These are phyloP conservation scores for Poecilus cupreus DNA, from an alignment of 2,888 invertebrate species.

Conservation along the genomic window DNA sequence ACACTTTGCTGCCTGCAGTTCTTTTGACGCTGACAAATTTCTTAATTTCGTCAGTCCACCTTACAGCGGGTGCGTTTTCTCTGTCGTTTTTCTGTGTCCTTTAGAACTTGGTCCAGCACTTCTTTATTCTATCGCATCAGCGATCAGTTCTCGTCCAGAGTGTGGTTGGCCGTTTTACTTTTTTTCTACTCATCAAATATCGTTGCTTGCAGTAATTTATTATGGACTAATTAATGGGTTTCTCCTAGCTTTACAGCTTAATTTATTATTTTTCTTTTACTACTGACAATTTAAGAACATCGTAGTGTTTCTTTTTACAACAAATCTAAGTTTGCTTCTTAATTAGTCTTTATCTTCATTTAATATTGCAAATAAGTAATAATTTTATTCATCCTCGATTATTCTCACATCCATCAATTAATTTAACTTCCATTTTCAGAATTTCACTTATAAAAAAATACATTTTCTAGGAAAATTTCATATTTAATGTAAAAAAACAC, in stretches of 20 bases:
- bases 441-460: no score
- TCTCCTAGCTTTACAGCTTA: background rate
- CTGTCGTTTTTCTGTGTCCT: slow-evolving; percentile 43
- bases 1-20: slow-evolving; percentile 3
- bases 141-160: slow-evolving; percentile 35
- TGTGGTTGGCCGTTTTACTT: background rate
- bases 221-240: background rate
- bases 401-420: no score
- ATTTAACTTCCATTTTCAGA: no score
- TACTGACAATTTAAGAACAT: no score
- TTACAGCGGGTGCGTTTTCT: slow-evolving; percentile 44
- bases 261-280: background rate
- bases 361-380: no score
- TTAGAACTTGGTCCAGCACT: slow-evolving; percentile 30
- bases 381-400: no score
- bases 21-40: slow-evolving; percentile 55
- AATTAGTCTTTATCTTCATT: no score
- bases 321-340: no score
- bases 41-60: slow-evolving; percentile 53
- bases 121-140: slow-evolving; percentile 41
- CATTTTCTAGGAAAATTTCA: no score
- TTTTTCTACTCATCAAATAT: slow-evolving; percentile 25
- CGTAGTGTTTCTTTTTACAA: background rate
- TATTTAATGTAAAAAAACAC: no score
- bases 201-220: background rate